Percentiles rank a stretch among this genome's conserved stretches.
phyloP scores from a whole-genome alignment of 2,888 invertebrate species.

The Euphydryas editha region DNA sequence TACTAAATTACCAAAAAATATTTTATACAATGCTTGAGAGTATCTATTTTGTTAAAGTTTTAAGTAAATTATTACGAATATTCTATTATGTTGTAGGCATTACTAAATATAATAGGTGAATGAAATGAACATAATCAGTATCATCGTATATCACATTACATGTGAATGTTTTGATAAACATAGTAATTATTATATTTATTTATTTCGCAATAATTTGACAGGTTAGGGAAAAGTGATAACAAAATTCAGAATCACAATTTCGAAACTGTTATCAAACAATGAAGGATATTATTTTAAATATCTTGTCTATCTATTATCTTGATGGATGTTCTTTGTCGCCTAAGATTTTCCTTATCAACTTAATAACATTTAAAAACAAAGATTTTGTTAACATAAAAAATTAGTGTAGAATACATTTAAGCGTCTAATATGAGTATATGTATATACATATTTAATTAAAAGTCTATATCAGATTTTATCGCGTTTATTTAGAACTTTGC shows the following conservation, averaged over 20 bases:
- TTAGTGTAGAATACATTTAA: no score
- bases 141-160: neutral
- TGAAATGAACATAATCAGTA: neutral
- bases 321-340: constrained; percentile 28
- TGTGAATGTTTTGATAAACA: neutral
- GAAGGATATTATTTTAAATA: constrained; percentile 16
- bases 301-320: constrained; percentile 32
- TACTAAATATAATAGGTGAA: constrained; percentile 1
- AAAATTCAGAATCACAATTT: neutral
- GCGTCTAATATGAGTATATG: no score
- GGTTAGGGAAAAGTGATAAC: neutral
- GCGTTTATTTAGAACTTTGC: no score
- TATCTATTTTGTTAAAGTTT: no score
- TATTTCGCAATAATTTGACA: neutral
- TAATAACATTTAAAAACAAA: neutral
- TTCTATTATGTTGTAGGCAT: no score
- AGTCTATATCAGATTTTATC: no score
- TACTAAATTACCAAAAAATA: no score
- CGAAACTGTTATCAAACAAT: constrained; percentile 3
- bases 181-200: neutral
- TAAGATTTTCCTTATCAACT: neutral
- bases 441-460: no score
- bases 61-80: no score
- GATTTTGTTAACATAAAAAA: no score
- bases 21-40: no score